Evolutionary conservation across 35 echinoderm and acorn worm genomes (phyloP).

Genomic region (Anneissia japonica): DNA sequence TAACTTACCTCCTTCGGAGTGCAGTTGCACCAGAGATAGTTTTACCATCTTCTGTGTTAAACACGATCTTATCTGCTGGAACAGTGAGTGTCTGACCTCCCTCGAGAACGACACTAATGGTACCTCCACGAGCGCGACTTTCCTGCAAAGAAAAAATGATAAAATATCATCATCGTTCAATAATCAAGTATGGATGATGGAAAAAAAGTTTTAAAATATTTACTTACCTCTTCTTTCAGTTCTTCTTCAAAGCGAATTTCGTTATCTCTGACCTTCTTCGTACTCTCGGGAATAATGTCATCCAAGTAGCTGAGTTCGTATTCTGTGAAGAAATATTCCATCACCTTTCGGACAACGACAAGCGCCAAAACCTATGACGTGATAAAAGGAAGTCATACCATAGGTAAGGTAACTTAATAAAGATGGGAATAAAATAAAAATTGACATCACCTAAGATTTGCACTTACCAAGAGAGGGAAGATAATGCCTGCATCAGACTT

Average conservation of each 20-base stretch:
- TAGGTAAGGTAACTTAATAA: too few species aligned
- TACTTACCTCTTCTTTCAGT: conserved; percentile 59
- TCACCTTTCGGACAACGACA: conserved; percentile 69
- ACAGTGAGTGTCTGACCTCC: conserved; percentile 65
- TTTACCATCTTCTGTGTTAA: conserved; percentile 27
- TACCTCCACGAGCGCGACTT: conserved; percentile 66
- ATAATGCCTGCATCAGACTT: conserved; percentile 77
- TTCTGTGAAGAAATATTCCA: conserved; percentile 76
- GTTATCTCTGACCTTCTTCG: conserved; percentile 61
- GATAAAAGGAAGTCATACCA: too few species aligned
- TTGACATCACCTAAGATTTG: too few species aligned
- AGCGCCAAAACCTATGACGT: conserved; percentile 84
- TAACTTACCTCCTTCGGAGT: neutral
- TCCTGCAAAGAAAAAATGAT: conserved; percentile 13
- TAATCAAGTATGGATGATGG: neutral
- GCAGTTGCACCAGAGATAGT: neutral
- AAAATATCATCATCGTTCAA: neutral
- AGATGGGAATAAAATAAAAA: too few species aligned
- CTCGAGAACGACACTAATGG: conserved; percentile 71
- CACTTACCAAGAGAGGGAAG: conserved; percentile 88
- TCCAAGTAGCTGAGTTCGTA: conserved; percentile 63
- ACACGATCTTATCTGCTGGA: conserved; percentile 69
- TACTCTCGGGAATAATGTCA: conserved; percentile 79
- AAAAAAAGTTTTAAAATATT: neutral
- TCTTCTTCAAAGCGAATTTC: conserved; percentile 44